phyloP scores from a whole-genome alignment of 2,797 vertebrate genomes.

The Cynopterus sphinx region DNA sequence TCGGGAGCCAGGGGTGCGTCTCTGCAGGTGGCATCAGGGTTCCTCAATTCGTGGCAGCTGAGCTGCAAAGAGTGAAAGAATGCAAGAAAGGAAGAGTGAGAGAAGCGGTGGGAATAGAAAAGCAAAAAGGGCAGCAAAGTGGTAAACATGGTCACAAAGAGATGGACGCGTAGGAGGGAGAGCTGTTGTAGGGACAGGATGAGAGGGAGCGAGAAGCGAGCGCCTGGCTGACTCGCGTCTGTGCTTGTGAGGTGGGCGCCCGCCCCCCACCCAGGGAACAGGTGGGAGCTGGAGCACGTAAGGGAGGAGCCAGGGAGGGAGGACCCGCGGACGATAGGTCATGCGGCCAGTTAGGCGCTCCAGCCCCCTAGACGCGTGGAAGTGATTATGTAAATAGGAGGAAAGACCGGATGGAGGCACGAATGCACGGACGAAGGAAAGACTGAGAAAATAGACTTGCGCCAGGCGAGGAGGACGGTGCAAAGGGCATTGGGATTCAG shows the following conservation, averaged over 20 bases:
- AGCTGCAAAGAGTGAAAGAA: background rate
- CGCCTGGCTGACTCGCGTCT: background rate
- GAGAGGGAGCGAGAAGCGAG: background rate
- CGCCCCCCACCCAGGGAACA: background rate
- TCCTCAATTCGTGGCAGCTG: rapidly evolving
- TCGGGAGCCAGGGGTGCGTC: rapidly evolving
- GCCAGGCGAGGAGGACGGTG: background rate
- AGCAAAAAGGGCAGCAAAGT: background rate
- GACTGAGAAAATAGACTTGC: background rate
- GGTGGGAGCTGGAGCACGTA: background rate
- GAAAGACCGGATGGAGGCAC: background rate
- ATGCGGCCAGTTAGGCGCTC: conserved; percentile 2
- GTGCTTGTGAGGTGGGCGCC: background rate
- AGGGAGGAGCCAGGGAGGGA: background rate
- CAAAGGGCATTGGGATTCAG: background rate
- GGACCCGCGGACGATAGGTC: background rate
- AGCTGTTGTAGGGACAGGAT: background rate
- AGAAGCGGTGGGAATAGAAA: background rate
- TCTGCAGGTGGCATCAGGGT: background rate
- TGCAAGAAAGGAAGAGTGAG: background rate
- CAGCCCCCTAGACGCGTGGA: background rate
- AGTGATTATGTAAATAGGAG: background rate
- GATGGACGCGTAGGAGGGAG: rapidly evolving
- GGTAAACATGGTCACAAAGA: background rate
- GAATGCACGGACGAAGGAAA: background rate